These are phyloP conservation scores for Limnephilus lunatus DNA, from an alignment of 2,888 invertebrate species.

Conservation along the genomic window DNA sequence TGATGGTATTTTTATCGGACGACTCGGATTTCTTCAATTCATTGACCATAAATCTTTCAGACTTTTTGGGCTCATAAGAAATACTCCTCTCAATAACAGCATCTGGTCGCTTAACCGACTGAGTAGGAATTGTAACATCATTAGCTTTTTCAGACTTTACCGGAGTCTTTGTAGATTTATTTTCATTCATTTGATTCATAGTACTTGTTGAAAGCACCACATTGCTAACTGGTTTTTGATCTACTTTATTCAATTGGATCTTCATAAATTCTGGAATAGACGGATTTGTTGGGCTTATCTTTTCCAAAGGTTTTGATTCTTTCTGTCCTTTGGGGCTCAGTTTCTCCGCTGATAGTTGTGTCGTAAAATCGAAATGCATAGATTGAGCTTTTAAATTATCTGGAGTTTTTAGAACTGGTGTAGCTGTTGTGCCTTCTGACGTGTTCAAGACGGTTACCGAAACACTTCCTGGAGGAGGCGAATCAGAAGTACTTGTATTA, in stretches of 20 bases:
- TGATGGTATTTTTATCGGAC: constrained; percentile 55
- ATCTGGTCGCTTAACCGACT: constrained; percentile 46
- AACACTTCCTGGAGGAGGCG: constrained; percentile 39
- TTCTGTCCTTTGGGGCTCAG: constrained; percentile 52
- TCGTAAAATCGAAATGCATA: constrained; percentile 55
- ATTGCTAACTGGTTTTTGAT: constrained; percentile 79
- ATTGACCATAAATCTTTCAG: constrained; percentile 53
- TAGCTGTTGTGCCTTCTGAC: constrained; percentile 42
- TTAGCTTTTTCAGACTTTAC: constrained; percentile 54
- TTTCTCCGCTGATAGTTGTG: constrained; percentile 48
- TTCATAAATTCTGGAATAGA: constrained; percentile 83
- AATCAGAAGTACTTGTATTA: constrained; percentile 22
- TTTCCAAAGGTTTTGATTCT: constrained; percentile 72
- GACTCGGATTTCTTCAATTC: constrained; percentile 62
- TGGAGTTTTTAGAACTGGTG: constrained; percentile 51
- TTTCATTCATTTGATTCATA: constrained; percentile 73
- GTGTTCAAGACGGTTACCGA: constrained; percentile 61
- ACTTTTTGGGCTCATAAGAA: constrained; percentile 61
- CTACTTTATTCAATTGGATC: constrained; percentile 84
- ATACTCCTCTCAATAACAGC: constrained; percentile 60
- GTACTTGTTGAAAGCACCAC: constrained; percentile 81
- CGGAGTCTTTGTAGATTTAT: constrained; percentile 48
- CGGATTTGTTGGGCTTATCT: constrained; percentile 69
- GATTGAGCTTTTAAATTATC: constrained; percentile 49
- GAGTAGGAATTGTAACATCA: neutral